These are phyloP conservation scores for Proisotoma minuta DNA, from an alignment of 2,888 invertebrate species.

Conservation along the genomic window DNA sequence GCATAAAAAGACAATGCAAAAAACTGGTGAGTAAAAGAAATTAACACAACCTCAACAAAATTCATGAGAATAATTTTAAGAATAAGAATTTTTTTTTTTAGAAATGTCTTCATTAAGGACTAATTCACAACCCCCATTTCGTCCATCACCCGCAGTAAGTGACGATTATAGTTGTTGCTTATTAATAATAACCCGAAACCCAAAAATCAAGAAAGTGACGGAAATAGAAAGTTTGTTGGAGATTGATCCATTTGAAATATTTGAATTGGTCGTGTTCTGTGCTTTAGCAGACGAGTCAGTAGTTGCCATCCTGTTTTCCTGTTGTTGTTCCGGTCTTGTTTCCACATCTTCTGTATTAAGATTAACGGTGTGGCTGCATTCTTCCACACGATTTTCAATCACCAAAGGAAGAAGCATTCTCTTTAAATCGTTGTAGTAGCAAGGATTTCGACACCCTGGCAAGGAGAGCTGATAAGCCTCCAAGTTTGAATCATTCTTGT, in stretches of 20 bases:
- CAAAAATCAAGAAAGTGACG: neutral
- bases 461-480: neutral
- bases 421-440: neutral
- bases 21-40: neutral
- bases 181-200: no score
- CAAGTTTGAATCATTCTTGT: neutral
- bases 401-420: neutral
- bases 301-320: no score
- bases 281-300: no score
- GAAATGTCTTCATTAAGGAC: slow-evolving; percentile 42
- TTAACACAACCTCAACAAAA: neutral
- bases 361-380: no score
- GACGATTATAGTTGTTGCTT: no score
- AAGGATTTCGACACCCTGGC: neutral
- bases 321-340: no score
- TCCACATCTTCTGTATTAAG: no score
- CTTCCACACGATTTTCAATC: neutral
- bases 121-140: slow-evolving; percentile 40
- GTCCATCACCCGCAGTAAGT: slow-evolving; percentile 44
- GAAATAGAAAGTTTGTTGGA: neutral
- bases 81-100: slow-evolving; percentile 7
- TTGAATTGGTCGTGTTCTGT: no score
- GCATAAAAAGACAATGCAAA: no score
- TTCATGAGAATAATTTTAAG: neutral
- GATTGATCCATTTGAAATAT: no score